A percentile compares a stretch with the other conserved stretches of the same genome.
Evolutionary conservation across 2,888 invertebrate genomes (phyloP).

Genomic region (Scaeva pyrastri): DNA sequence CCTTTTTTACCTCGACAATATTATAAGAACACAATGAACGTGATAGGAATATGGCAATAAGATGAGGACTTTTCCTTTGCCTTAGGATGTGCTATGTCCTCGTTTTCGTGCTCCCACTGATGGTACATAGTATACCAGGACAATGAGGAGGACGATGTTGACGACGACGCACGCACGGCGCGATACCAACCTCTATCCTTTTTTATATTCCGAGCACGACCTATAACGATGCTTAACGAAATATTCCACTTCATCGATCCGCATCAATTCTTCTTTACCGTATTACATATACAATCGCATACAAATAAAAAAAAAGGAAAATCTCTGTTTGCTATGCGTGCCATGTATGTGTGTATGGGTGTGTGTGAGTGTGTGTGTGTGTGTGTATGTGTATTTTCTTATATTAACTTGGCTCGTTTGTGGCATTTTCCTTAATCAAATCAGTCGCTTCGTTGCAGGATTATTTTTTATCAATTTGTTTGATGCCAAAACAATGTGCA

Average conservation of each 20-base stretch:
- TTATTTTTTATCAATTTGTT: conserved; percentile 69
- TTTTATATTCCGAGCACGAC: conserved; percentile 50
- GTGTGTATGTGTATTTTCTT: conserved; percentile 1
- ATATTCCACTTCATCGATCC: conserved; percentile 48
- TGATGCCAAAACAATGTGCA: conserved; percentile 66
- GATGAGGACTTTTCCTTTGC: background rate
- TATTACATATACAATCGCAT: background rate
- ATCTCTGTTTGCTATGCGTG: conserved; percentile 21
- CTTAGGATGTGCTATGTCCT: background rate
- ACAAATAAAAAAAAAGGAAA: conserved; percentile 24
- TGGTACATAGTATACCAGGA: too few relatives aligned
- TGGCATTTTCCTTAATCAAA: conserved; percentile 58
- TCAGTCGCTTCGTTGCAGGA: conserved; percentile 55
- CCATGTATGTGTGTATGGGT: background rate
- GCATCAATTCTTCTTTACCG: background rate
- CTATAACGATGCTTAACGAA: conserved; percentile 42
- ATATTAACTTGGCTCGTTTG: conserved; percentile 43
- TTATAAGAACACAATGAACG: conserved; percentile 26
- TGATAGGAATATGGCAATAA: conserved; percentile 23
- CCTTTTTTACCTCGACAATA: background rate
- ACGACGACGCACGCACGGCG: too few relatives aligned
- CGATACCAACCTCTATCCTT: background rate
- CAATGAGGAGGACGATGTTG: too few relatives aligned
- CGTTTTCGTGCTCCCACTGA: too few relatives aligned
- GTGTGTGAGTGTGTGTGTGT: conserved; percentile 16